These are phyloP conservation scores for Agrilus cyanescens DNA, from an alignment of 2,888 invertebrate species.

Conservation along the genomic window DNA sequence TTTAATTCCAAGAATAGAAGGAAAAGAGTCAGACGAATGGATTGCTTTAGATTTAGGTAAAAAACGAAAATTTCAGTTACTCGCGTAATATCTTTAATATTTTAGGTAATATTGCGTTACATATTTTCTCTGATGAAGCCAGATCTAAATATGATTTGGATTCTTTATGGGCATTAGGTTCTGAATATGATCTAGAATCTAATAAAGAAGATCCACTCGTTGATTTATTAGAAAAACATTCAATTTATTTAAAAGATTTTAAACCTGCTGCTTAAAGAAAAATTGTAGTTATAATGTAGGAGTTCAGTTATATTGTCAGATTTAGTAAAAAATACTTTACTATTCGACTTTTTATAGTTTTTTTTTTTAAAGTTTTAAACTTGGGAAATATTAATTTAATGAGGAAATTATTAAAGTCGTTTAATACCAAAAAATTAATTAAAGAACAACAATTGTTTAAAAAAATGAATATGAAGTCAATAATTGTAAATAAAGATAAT, in stretches of 20 bases:
- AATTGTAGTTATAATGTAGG: too few relatives aligned
- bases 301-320: too few relatives aligned
- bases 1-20: slow-evolving; percentile 63
- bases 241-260: slow-evolving; percentile 49
- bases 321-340: too few relatives aligned
- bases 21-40: slow-evolving; percentile 67
- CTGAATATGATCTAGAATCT: slow-evolving; percentile 61
- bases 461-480: too few relatives aligned
- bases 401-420: too few relatives aligned
- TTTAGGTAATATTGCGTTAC: slow-evolving; percentile 83
- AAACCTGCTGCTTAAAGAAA: slow-evolving; percentile 39
- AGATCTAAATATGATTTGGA: slow-evolving; percentile 76
- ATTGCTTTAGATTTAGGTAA: slow-evolving; percentile 81
- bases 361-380: too few relatives aligned
- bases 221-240: slow-evolving; percentile 56
- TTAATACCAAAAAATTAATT: too few relatives aligned
- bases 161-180: slow-evolving; percentile 80
- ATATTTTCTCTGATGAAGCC: slow-evolving; percentile 64
- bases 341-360: too few relatives aligned
- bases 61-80: slow-evolving; percentile 1
- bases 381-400: too few relatives aligned
- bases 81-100: slow-evolving; percentile 18
- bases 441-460: too few relatives aligned
- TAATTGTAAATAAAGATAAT: too few relatives aligned
- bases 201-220: slow-evolving; percentile 48